Evolutionary conservation across 2,888 invertebrate genomes (phyloP).

Genomic region (Uropetala carovei): DNA sequence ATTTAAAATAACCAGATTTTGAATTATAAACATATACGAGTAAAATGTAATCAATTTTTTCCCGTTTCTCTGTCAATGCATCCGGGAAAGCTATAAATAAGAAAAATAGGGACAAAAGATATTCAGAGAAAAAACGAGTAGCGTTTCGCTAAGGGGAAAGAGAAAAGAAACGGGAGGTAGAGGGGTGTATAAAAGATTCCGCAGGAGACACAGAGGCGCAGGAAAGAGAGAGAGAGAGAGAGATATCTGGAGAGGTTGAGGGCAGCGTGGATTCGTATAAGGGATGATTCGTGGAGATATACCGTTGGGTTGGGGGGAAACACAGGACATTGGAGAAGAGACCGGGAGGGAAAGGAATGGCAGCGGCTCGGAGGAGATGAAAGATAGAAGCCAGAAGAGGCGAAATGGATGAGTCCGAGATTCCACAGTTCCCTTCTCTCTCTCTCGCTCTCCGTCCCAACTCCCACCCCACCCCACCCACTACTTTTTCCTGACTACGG

Average conservation of each 20-base stretch:
- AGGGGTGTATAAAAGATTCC: not conserved
- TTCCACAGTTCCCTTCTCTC: constrained; percentile 18
- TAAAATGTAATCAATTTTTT: too few species aligned
- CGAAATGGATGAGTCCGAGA: constrained; percentile 46
- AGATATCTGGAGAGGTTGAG: not conserved
- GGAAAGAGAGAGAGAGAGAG: not conserved
- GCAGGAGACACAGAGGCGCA: not conserved
- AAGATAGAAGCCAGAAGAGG: constrained; percentile 51
- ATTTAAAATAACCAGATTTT: too few species aligned
- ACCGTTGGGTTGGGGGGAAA: not conserved
- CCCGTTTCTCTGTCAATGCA: too few species aligned
- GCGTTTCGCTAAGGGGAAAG: not conserved
- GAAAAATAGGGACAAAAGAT: not conserved
- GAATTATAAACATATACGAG: too few species aligned
- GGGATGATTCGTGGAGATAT: constrained; percentile 39
- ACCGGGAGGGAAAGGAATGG: not conserved
- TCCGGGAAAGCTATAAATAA: too few species aligned
- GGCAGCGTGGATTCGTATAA: constrained; percentile 31
- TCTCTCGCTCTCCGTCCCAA: too few species aligned
- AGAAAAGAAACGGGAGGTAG: not conserved
- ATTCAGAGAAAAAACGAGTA: not conserved
- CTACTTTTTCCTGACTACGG: not conserved
- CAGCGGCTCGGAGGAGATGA: constrained; percentile 36
- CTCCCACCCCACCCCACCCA: not conserved
- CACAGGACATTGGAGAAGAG: not conserved